These are phyloP conservation scores for Atlantisia rogersi DNA, from an alignment of 2,113 vertebrate species.

Conservation along the genomic window DNA sequence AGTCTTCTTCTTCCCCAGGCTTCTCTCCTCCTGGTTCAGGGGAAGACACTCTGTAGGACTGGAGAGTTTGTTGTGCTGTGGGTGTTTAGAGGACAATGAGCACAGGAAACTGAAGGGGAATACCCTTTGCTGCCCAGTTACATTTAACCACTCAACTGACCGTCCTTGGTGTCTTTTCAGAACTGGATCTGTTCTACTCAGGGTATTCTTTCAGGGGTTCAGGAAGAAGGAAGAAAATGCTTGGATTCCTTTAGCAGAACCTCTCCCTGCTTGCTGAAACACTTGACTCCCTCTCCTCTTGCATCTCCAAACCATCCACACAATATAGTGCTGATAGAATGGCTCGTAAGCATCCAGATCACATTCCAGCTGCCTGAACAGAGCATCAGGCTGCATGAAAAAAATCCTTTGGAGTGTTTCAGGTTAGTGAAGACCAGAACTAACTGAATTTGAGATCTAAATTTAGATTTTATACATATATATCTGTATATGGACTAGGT, in stretches of 20 bases:
- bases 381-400: not conserved
- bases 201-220: not conserved
- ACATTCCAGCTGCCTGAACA: not conserved
- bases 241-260: not conserved
- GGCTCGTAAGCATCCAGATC: not conserved
- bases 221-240: not conserved
- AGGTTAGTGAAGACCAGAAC: not conserved
- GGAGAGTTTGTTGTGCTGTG: not conserved
- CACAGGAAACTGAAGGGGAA: not conserved
- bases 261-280: not conserved
- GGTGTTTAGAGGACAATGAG: not conserved
- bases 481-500: rapidly evolving
- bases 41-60: not conserved
- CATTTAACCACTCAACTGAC: not conserved
- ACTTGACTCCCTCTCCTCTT: not conserved
- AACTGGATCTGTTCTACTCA: not conserved
- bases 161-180: not conserved
- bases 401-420: not conserved
- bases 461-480: too few species aligned
- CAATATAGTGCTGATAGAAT: too few species aligned
- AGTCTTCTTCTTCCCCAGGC: not conserved
- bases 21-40: not conserved
- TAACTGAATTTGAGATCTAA: not conserved
- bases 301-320: not conserved
- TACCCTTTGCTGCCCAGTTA: not conserved